Evolutionary conservation across 1,140 invertebrate species (phyloP).

Genomic region (Coptotermes formosanus): DNA sequence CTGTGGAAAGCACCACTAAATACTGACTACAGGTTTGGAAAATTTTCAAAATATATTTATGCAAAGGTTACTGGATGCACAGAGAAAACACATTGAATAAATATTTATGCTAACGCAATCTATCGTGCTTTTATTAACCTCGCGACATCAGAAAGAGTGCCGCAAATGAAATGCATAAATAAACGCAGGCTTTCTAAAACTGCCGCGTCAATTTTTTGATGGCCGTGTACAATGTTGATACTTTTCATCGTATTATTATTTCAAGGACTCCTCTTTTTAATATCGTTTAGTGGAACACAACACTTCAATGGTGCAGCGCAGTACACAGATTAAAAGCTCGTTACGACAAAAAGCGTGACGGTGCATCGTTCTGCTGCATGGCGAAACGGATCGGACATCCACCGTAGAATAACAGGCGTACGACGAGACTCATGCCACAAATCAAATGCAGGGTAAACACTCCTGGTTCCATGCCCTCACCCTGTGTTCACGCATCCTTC

Average conservation of each 20-base stretch:
- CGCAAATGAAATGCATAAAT: no score
- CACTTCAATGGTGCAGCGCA: not conserved
- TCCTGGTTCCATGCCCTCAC: not conserved
- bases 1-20: no score
- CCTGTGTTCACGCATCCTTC: not conserved
- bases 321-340: not conserved
- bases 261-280: not conserved
- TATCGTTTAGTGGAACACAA: conserved; percentile 13
- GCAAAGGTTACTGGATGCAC: no score
- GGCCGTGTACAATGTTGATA: not conserved
- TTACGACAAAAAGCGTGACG: not conserved
- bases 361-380: not conserved
- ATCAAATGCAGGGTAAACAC: not conserved
- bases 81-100: no score
- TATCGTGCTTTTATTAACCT: no score
- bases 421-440: not conserved
- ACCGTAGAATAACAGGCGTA: not conserved
- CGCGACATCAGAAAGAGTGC: no score
- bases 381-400: not conserved
- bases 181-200: no score
- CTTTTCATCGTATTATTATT: not conserved
- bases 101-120: no score
- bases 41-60: no score
- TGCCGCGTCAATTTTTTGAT: no score
- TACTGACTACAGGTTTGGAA: no score